Conservation (phyloP, 2,888 invertebrate species). For the Steinernema hermaphroditum region DNA sequence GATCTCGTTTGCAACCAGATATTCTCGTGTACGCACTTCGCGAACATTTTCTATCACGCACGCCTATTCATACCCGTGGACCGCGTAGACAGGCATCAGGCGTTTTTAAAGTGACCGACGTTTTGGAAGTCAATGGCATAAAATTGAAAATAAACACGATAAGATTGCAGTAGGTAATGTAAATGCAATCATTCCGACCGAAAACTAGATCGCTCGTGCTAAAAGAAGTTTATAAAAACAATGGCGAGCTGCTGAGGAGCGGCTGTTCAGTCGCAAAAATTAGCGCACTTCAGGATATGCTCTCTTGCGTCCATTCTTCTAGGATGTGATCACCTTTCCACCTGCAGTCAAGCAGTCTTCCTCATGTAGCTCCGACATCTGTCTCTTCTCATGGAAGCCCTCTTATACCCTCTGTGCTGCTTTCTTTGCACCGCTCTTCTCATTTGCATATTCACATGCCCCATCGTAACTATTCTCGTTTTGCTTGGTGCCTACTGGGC, state of each 20-base stretch:
- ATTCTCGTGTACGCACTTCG: no score
- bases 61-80: no score
- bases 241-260: not conserved
- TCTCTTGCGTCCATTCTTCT: not conserved
- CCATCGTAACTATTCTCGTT: not conserved
- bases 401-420: constrained; percentile 9
- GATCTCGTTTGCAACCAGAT: not conserved
- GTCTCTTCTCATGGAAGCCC: constrained; percentile 19
- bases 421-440: constrained; percentile 8
- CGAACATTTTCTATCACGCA: no score
- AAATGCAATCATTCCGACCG: no score
- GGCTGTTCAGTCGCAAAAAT: constrained; percentile 27
- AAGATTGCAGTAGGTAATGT: no score
- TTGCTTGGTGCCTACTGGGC: not conserved
- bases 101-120: no score
- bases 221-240: no score
- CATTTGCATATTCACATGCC: constrained; percentile 11
- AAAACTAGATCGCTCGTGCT: no score
- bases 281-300: constrained; percentile 10
- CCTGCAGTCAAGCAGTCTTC: not conserved
- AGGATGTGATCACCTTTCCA: constrained; percentile 3
- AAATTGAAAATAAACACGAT: no score
- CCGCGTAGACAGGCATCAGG: no score
- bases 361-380: no score
- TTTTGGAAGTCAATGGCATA: no score